phyloP scores from a whole-genome alignment of 2,797 vertebrate genomes.

The Gouania willdenowi region DNA sequence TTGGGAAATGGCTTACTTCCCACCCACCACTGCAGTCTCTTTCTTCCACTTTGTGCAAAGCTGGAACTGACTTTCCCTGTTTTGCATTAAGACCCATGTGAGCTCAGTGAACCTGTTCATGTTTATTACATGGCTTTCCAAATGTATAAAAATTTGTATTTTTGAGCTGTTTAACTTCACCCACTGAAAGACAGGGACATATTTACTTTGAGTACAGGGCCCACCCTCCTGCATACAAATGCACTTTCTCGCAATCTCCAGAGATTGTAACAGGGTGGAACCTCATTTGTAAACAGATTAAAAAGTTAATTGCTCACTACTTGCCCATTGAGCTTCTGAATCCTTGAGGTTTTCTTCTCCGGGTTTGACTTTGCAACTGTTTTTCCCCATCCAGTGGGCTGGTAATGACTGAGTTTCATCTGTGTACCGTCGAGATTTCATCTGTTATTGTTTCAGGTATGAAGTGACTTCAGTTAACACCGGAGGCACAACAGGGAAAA shows the following conservation, averaged over 20 bases:
- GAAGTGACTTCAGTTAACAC: constrained; percentile 19
- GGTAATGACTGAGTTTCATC: constrained; percentile 61
- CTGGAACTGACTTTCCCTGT: constrained; percentile 1
- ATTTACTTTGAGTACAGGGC: constrained; percentile 7
- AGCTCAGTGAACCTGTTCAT: constrained; percentile 4
- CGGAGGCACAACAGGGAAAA: constrained; percentile 23
- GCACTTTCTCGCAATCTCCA: constrained; percentile 25
- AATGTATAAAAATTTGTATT: background rate
- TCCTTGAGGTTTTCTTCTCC: constrained; percentile 57
- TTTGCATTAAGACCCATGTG: constrained; percentile 15
- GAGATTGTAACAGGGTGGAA: constrained; percentile 48
- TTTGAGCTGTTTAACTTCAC: background rate
- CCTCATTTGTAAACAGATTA: constrained; percentile 75
- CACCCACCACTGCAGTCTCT: constrained; percentile 1
- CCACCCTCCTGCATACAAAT: constrained; percentile 37
- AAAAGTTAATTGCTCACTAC: constrained; percentile 68
- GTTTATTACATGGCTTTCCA: constrained; percentile 2
- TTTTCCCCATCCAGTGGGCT: constrained; percentile 40
- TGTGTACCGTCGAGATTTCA: constrained; percentile 30
- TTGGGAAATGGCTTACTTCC: constrained; percentile 23
- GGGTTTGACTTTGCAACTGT: constrained; percentile 38
- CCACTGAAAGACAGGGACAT: background rate
- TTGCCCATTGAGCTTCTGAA: constrained; percentile 46
- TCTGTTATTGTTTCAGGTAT: constrained; percentile 44
- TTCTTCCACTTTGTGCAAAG: background rate